Percentiles rank a stretch among this genome's conserved stretches.
phyloP scores from a whole-genome alignment of 2,888 invertebrate genomes.

The Vanessa cardui region DNA sequence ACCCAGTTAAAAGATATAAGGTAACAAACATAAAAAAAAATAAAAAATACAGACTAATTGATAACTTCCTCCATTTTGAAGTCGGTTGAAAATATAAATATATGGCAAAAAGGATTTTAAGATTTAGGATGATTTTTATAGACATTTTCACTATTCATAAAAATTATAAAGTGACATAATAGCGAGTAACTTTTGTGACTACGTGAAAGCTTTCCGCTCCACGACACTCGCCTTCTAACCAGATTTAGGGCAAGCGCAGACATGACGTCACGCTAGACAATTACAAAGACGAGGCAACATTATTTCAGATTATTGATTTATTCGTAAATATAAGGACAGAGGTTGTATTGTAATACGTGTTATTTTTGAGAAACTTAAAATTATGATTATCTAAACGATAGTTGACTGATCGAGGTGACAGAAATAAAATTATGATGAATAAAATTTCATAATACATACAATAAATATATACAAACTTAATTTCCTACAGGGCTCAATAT shows the following conservation, averaged over 20 bases:
- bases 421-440: no score
- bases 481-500: slow-evolving; percentile 34
- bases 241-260: slow-evolving; percentile 32
- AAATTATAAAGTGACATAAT: slow-evolving; percentile 33
- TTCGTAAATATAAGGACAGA: no score
- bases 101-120: neutral
- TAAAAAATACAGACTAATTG: no score
- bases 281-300: neutral
- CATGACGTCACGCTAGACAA: slow-evolving; percentile 14
- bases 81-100: neutral
- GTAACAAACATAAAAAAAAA: no score
- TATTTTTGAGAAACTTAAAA: no score
- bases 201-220: slow-evolving; percentile 37
- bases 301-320: no score
- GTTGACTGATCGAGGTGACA: no score
- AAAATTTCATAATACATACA: no score
- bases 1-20: no score
- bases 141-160: slow-evolving; percentile 26
- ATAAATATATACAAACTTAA: slow-evolving; percentile 19
- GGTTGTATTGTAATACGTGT: no score
- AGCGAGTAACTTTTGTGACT: slow-evolving; percentile 35
- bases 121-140: slow-evolving; percentile 4
- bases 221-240: slow-evolving; percentile 41
- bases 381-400: no score
- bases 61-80: no score